phyloP scores from a whole-genome alignment of 92 coral and sea anemone species.

The Heteractis magnifica region DNA sequence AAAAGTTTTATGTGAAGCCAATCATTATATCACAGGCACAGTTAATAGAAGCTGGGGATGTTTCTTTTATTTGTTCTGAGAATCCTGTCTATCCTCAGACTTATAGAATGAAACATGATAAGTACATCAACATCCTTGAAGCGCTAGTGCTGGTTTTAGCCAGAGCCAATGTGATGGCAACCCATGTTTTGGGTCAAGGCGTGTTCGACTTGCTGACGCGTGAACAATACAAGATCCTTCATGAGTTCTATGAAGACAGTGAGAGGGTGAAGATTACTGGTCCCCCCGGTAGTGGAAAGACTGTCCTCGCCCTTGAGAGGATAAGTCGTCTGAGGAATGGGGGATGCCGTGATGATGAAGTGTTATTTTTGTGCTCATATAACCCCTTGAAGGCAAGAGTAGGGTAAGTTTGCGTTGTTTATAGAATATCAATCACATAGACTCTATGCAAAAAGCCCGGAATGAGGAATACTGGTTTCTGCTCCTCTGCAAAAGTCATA shows the following conservation, averaged over 20 bases:
- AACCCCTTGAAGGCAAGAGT: constrained; percentile 18
- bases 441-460: no score
- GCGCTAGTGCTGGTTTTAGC: constrained; percentile 7
- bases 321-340: constrained; percentile 9
- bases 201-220: constrained; percentile 5
- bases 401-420: constrained; percentile 17
- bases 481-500: no score
- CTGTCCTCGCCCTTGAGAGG: constrained; percentile 22
- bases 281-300: constrained; percentile 36
- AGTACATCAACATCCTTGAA: not conserved
- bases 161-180: not conserved
- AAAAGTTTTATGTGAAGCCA: no score
- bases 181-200: not conserved
- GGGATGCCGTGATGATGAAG: not conserved
- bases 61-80: not conserved
- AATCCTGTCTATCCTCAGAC: not conserved
- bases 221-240: constrained; percentile 19
- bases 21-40: no score
- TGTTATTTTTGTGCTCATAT: constrained; percentile 26
- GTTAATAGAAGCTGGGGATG: not conserved
- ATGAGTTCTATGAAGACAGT: not conserved
- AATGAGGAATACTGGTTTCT: no score
- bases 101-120: not conserved
- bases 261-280: constrained; percentile 7
- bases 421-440: no score